A percentile compares a stretch with the other conserved stretches of the same genome.
Evolutionary conservation across 2,888 invertebrate genomes (phyloP).

Genomic region (Epinotia ramella): DNA sequence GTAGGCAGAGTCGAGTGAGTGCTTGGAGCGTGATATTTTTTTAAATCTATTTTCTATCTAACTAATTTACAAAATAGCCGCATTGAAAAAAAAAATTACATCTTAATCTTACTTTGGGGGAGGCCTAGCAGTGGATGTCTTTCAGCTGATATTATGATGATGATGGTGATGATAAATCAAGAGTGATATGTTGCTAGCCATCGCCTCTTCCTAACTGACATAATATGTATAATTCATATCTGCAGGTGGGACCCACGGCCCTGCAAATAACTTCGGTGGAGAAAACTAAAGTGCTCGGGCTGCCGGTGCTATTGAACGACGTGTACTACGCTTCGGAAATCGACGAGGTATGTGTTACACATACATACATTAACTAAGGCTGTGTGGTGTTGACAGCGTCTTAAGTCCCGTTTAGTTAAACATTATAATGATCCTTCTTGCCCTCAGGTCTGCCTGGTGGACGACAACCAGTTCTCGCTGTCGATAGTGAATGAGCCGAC

Average conservation of each 20-base stretch:
- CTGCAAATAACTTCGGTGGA: slow-evolving; percentile 98
- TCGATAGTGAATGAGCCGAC: slow-evolving; percentile 98
- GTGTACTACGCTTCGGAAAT: slow-evolving; percentile 99
- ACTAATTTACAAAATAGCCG: no score
- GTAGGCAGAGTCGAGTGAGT: no score
- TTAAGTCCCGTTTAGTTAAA: no score
- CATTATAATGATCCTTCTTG: not conserved
- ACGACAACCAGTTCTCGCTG: slow-evolving; percentile 98
- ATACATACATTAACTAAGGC: no score
- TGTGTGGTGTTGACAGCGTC: no score
- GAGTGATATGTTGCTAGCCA: not conserved
- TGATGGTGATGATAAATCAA: no score
- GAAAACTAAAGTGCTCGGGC: slow-evolving; percentile 97
- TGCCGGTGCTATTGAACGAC: slow-evolving; percentile 97
- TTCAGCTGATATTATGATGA: no score
- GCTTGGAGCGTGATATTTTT: no score
- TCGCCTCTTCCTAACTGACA: not conserved
- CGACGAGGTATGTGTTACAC: slow-evolving; percentile 87
- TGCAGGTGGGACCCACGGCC: slow-evolving; percentile 95
- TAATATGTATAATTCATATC: slow-evolving; percentile 21
- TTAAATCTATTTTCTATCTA: no score
- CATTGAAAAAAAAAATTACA: no score
- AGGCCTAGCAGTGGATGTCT: no score
- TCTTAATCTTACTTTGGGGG: no score
- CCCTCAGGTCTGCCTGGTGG: slow-evolving; percentile 92